phyloP scores from a whole-genome alignment of 2,888 invertebrate species.

The Apoda limacodes region DNA sequence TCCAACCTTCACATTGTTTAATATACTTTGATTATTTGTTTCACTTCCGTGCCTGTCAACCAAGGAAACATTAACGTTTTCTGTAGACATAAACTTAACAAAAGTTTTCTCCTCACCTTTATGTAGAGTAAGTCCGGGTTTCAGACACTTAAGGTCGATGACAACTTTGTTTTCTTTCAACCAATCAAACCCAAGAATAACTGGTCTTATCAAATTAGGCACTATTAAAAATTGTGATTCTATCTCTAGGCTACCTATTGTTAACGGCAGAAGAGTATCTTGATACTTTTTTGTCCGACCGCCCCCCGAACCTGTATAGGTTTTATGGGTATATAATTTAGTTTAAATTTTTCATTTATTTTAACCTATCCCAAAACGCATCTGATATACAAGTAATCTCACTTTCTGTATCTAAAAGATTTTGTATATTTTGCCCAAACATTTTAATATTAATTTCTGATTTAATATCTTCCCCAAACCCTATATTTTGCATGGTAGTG shows the following conservation, averaged over 20 bases:
- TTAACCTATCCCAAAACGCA: not conserved
- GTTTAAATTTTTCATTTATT: too few species aligned
- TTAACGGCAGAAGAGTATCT: conserved; percentile 6
- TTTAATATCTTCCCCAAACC: not conserved
- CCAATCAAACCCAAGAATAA: conserved; percentile 15
- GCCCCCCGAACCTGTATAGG: conserved; percentile 14
- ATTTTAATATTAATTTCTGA: conserved; percentile 10
- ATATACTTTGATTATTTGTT: too few species aligned
- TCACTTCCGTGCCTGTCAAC: too few species aligned
- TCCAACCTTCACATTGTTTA: too few species aligned
- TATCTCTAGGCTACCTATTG: not conserved
- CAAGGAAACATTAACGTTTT: too few species aligned
- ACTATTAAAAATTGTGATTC: conserved; percentile 7
- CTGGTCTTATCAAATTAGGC: conserved; percentile 1
- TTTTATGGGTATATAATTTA: conserved; percentile 10
- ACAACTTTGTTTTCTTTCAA: conserved; percentile 5
- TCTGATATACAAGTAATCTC: conserved; percentile 15
- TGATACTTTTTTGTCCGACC: conserved; percentile 12
- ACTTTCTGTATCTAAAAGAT: conserved; percentile 16
- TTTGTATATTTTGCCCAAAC: not conserved
- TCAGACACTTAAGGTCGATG: too few species aligned
- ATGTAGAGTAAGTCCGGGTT: too few species aligned
- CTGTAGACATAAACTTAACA: too few species aligned
- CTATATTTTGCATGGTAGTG: too few species aligned
- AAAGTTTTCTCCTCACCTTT: too few species aligned